Conservation (phyloP, 2,113 vertebrate species). For the Eublepharis macularius region DNA sequence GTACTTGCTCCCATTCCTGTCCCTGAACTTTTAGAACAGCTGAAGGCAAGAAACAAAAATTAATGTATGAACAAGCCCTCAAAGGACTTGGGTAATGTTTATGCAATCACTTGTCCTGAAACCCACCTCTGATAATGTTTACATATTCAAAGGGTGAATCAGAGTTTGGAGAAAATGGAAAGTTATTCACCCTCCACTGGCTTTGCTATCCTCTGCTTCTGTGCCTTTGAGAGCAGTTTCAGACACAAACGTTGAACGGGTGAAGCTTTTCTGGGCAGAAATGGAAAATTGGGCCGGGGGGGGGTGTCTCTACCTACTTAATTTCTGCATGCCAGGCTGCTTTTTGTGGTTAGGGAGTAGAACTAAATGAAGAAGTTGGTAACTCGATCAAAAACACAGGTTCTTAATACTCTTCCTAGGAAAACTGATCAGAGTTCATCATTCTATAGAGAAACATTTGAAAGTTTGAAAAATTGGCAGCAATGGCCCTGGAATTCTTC, state of each 20-base stretch:
- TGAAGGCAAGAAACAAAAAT: constrained; percentile 24
- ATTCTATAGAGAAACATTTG: background rate
- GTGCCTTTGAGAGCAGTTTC: background rate
- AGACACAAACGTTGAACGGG: background rate
- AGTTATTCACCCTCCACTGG: background rate
- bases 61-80: background rate
- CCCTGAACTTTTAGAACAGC: background rate
- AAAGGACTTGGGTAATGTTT: background rate
- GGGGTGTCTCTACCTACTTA: background rate
- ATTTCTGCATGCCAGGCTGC: background rate
- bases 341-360: background rate
- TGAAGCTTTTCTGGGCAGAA: background rate
- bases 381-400: background rate
- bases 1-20: background rate
- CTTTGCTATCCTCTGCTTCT: no score
- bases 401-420: background rate
- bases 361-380: background rate
- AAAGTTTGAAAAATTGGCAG: background rate
- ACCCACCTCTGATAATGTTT: constrained; percentile 6
- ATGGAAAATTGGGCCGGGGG: background rate
- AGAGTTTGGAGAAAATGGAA: background rate
- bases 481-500: background rate
- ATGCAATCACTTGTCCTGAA: background rate
- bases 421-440: background rate
- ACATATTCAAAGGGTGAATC: background rate